Evolutionary conservation across 2,113 vertebrate genomes (phyloP), one percentile per base, ranked within the genome.

Genomic region (Uropsilus gracilis): DNA sequence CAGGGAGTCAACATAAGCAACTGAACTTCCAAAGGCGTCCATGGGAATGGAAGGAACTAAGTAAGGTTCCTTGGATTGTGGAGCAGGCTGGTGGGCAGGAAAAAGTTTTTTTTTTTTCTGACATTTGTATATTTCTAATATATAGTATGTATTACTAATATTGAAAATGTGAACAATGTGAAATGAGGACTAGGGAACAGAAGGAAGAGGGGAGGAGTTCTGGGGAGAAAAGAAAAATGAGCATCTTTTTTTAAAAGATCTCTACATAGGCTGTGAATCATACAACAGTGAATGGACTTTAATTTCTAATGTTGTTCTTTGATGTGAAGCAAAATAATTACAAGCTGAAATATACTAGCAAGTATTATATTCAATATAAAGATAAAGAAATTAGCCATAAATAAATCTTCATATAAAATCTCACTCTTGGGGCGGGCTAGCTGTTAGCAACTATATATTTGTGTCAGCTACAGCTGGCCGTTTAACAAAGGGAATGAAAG

Each of bases 381-480:
- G 83, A 97, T 94, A 97, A 97, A 98, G 89, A 95, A 95, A 97
- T 97, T 85, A 93, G 86, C 75, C 92, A 97, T 97, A 96, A 91
- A 91, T 97, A 98, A 98, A 89, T 80, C 30, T 59, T 91, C 55
- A 64, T 78, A 97, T 95, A 95, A 95, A 91, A 90, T 30, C 86
- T 92, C 46, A 72, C 39, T 82, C 61, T 85, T 39, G 73, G 68
- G 93, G 82, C 3, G 1, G 90, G 82, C 87, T 94, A 53, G 34
- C 10, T 93, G 48, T 75, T 76, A 96, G 77, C 72, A 96, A 72
- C 72, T 86, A 91, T 90, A 86, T 86, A 96, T 96, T 97, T 92
- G 68, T 97, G 91, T 97, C 93, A 95, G 76, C 77, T 96, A 92
- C 96, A 97, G 97, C 94, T 94, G 94, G 84, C 90, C 59, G 32